Evolutionary conservation across 2,797 vertebrate species (phyloP).

Genomic region (Characodon lateralis): DNA sequence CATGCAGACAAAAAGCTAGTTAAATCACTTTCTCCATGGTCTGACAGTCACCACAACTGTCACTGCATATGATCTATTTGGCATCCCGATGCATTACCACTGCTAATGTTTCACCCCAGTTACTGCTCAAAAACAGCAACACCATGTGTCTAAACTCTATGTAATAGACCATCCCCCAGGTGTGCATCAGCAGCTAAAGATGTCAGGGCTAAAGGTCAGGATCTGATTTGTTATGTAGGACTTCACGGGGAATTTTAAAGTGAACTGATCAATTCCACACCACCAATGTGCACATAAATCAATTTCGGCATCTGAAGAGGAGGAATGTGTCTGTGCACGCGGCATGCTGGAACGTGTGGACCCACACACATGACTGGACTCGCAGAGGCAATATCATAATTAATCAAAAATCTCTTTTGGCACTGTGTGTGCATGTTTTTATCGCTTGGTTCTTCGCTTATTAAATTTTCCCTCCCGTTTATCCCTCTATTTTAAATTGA

Average conservation of each 20-base stretch:
- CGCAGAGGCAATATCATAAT: constrained; percentile 63
- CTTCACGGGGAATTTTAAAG: constrained; percentile 83
- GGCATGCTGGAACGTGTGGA: constrained; percentile 24
- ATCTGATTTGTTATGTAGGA: constrained; percentile 82
- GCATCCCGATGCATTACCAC: constrained; percentile 67
- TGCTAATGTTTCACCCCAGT: constrained; percentile 70
- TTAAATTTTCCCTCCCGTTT: constrained; percentile 37
- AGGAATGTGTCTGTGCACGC: constrained; percentile 24
- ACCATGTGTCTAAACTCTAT: constrained; percentile 66
- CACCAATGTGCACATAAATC: constrained; percentile 82
- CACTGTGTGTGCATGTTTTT: constrained; percentile 78
- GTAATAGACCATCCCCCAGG: constrained; percentile 71
- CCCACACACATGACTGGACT: constrained; percentile 44
- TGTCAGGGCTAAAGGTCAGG: constrained; percentile 79
- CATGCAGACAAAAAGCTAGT: constrained; percentile 74
- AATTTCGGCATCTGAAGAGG: constrained; percentile 79
- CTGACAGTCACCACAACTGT: constrained; percentile 75
- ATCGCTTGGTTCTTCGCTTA: constrained; percentile 62
- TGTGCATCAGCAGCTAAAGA: constrained; percentile 82
- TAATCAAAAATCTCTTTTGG: constrained; percentile 76
- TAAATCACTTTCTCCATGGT: constrained; percentile 66
- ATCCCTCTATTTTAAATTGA: constrained; percentile 65
- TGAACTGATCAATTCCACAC: constrained; percentile 84
- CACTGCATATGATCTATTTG: constrained; percentile 71
- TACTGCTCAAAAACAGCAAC: constrained; percentile 70